Evolutionary conservation across 2,797 vertebrate genomes (phyloP).

Genomic region (Masticophis lateralis): DNA sequence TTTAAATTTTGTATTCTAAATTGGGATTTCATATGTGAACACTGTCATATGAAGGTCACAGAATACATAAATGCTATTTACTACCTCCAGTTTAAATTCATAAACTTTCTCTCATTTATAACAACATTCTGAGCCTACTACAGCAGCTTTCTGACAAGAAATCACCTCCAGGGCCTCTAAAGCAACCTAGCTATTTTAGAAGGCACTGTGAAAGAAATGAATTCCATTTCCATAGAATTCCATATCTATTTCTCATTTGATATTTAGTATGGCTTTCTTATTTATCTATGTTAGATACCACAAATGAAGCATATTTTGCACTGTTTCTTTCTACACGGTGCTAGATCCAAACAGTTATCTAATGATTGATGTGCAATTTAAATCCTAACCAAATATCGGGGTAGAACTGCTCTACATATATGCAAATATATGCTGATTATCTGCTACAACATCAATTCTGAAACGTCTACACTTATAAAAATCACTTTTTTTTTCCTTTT

Average conservation of each 20-base stretch:
- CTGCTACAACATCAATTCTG: background rate
- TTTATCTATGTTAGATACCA: background rate
- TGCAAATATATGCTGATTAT: background rate
- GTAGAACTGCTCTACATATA: background rate
- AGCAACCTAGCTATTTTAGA: background rate
- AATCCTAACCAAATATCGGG: background rate
- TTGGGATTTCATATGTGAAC: constrained; percentile 17
- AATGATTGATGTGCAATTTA: background rate
- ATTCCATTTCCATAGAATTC: background rate
- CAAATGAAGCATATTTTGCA: constrained; percentile 19
- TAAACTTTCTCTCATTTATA: background rate
- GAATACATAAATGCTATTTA: background rate
- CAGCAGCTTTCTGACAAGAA: background rate
- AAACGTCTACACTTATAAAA: background rate
- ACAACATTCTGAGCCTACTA: background rate
- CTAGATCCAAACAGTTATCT: background rate
- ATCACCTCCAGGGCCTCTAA: background rate
- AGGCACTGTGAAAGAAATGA: background rate
- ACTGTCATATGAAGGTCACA: background rate
- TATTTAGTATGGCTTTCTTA: background rate
- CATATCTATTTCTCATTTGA: background rate
- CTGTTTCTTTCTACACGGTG: constrained; percentile 31
- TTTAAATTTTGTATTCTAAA: constrained; percentile 9
- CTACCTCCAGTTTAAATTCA: background rate
- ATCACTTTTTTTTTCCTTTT: background rate